Percentiles rank a stretch among this genome's conserved stretches.
Conservation (phyloP, 2,113 vertebrate genomes). For the Gymnarchus niloticus region DNA sequence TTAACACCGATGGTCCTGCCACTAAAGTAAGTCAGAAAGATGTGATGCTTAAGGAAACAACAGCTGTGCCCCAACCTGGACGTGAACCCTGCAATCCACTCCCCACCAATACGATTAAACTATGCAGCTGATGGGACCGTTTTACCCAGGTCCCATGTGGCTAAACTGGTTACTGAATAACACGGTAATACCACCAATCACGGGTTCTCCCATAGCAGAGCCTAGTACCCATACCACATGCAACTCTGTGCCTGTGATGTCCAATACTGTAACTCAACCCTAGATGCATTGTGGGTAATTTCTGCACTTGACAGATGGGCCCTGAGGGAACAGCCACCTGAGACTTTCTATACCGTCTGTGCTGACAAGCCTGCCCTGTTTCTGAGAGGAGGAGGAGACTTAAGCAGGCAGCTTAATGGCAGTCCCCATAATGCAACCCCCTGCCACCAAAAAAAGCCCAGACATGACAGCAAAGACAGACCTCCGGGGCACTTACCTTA, state of each 20-base stretch:
- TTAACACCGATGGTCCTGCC: conserved; percentile 27
- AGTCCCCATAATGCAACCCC: neutral
- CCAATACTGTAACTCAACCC: neutral
- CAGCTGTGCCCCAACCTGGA: neutral
- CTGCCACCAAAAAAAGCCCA: neutral
- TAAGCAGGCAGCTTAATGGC: neutral
- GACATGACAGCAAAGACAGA: neutral
- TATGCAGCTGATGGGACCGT: neutral
- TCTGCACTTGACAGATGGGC: neutral
- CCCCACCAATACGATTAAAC: neutral
- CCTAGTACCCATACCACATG: neutral
- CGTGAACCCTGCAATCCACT: neutral
- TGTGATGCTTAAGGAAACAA: neutral
- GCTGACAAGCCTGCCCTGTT: neutral
- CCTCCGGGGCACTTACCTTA: conserved; percentile 56
- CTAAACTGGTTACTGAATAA: neutral
- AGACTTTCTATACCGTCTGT: neutral
- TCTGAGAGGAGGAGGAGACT: neutral
- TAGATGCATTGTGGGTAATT: neutral
- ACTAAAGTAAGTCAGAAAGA: conserved; percentile 9
- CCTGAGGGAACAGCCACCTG: neutral
- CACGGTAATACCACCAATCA: neutral
- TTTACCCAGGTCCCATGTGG: neutral
- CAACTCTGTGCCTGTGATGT: neutral
- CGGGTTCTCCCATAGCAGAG: neutral